Evolutionary conservation across 30 jellyfish, hydroid and myxozoan genomes (phyloP).

Genomic region (Mastigias papua): DNA sequence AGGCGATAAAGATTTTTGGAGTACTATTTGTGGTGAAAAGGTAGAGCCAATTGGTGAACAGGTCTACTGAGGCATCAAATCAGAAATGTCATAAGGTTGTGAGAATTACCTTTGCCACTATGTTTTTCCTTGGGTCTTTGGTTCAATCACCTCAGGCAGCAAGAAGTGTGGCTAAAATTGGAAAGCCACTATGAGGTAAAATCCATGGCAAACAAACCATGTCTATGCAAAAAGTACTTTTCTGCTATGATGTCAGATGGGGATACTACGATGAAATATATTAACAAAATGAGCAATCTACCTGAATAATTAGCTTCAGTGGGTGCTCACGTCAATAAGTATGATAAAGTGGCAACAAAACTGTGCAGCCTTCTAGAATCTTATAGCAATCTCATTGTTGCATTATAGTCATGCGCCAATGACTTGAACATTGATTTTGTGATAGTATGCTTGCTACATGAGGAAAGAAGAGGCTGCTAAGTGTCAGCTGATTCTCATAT

Average conservation of each 20-base stretch:
- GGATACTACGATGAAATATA: constrained; percentile 23
- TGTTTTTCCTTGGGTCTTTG: constrained; percentile 38
- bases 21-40: constrained; percentile 43
- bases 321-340: not conserved
- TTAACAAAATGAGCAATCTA: not conserved
- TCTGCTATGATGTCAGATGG: constrained; percentile 34
- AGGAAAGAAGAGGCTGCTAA: not conserved
- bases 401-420: not conserved
- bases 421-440: constrained; percentile 4
- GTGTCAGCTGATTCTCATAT: not conserved
- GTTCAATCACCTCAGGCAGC: constrained; percentile 42
- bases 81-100: not conserved
- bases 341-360: constrained; percentile 6
- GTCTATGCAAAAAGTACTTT: constrained; percentile 14
- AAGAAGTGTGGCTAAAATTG: constrained; percentile 51
- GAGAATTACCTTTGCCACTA: constrained; percentile 47
- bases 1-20: constrained; percentile 59
- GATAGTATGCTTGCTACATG: not conserved
- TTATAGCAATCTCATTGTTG: constrained; percentile 7
- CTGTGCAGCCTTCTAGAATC: constrained; percentile 16
- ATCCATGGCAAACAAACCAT: constrained; percentile 30
- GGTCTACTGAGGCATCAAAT: not conserved
- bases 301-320: constrained; percentile 26
- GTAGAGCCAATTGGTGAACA: constrained; percentile 35
- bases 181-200: constrained; percentile 36